phyloP scores from a whole-genome alignment of 1,140 invertebrate genomes.

The Anoplophora glabripennis region DNA sequence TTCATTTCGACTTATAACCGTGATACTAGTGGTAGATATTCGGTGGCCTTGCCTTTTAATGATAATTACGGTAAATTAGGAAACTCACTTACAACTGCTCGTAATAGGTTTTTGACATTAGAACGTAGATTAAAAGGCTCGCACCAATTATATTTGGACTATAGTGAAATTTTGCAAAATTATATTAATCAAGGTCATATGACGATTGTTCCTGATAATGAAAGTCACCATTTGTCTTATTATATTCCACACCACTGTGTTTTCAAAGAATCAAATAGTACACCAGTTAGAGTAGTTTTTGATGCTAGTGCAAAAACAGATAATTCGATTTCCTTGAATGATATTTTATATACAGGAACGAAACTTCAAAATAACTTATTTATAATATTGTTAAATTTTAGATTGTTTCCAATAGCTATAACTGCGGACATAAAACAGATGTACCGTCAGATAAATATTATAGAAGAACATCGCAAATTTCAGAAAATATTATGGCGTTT shows the following conservation, averaged over 20 bases:
- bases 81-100: constrained; percentile 15
- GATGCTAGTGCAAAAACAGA: constrained; percentile 3
- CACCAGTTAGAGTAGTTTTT: constrained; percentile 29
- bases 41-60: constrained; percentile 21
- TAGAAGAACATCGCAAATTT: constrained; percentile 10
- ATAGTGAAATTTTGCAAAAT: constrained; percentile 38
- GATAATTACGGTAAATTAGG: constrained; percentile 9
- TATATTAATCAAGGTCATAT: constrained; percentile 39
- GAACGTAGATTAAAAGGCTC: constrained; percentile 34
- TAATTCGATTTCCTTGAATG: too few species aligned
- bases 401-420: constrained; percentile 42
- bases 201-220: constrained; percentile 8
- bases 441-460: constrained; percentile 24
- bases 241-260: constrained; percentile 52
- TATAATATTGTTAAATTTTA: constrained; percentile 20
- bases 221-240: constrained; percentile 9
- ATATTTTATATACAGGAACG: too few species aligned
- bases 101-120: constrained; percentile 22
- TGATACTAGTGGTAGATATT: constrained; percentile 5
- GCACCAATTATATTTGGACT: constrained; percentile 25
- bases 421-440: constrained; percentile 31
- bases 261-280: constrained; percentile 31
- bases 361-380: too few species aligned
- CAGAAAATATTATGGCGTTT: constrained; percentile 29
- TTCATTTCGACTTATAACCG: constrained; percentile 1